Conservation (phyloP, 2,113 vertebrate genomes). For the Syngnathus typhle region DNA sequence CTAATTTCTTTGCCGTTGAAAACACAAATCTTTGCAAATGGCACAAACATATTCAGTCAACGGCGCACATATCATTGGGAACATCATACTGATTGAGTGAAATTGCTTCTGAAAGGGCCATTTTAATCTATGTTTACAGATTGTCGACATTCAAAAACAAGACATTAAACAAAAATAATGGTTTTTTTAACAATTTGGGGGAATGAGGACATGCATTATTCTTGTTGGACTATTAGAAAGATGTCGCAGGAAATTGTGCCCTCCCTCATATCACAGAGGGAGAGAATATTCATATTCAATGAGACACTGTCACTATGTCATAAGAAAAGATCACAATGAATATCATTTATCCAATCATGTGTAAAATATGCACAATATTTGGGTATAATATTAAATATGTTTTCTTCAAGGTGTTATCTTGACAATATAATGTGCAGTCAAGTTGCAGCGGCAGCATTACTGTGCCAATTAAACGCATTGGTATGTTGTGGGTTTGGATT, state of each 20-base stretch:
- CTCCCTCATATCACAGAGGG: constrained; percentile 2
- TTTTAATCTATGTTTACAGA: constrained; percentile 19
- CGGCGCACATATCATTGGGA: constrained; percentile 49
- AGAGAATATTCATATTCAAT: constrained; percentile 13
- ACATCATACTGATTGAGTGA: constrained; percentile 37
- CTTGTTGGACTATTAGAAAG: constrained; percentile 8
- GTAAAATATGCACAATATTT: constrained; percentile 44
- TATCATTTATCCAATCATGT: constrained; percentile 33
- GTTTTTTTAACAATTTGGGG: constrained; percentile 2
- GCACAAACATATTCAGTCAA: constrained; percentile 45
- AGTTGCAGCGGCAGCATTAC: constrained; percentile 30
- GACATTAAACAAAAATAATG: constrained; percentile 5
- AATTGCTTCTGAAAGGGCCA: constrained; percentile 21
- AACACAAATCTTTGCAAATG: constrained; percentile 5
- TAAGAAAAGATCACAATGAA: constrained; percentile 25
- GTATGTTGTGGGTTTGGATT: constrained; percentile 28
- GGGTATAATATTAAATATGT: constrained; percentile 13
- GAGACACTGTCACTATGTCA: constrained; percentile 17
- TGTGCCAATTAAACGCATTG: constrained; percentile 32
- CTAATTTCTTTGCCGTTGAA: constrained; percentile 15
- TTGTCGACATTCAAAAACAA: constrained; percentile 9
- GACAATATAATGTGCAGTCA: constrained; percentile 30
- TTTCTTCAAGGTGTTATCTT: constrained; percentile 31
- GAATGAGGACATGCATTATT: constrained; percentile 2
- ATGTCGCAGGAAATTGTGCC: constrained; percentile 7